Conservation (phyloP, 2,888 invertebrate species). For the Anthophora plumipes region DNA sequence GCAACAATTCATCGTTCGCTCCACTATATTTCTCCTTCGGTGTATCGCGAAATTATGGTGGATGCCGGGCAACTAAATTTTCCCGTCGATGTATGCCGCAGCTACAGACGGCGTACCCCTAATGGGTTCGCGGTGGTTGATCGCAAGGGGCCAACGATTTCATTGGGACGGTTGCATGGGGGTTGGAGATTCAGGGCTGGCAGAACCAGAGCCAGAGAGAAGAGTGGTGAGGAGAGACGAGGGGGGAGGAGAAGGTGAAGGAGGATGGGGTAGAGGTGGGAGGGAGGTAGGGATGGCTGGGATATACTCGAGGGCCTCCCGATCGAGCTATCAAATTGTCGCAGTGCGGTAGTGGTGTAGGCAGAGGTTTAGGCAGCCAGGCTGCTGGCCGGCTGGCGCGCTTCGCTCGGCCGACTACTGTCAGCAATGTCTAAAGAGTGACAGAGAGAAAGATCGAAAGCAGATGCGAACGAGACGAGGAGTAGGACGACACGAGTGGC, state of each 20-base stretch:
- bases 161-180: slow-evolving; percentile 41
- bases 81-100: slow-evolving; percentile 53
- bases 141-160: slow-evolving; percentile 67
- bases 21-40: slow-evolving; percentile 54
- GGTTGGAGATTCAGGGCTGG: slow-evolving; percentile 6
- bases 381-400: slow-evolving; percentile 18
- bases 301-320: slow-evolving; percentile 67
- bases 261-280: too few relatives aligned
- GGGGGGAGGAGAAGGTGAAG: background rate
- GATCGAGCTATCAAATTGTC: slow-evolving; percentile 82
- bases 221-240: background rate
- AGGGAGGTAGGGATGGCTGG: slow-evolving; percentile 37
- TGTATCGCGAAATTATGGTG: slow-evolving; percentile 54
- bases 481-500: slow-evolving; percentile 56
- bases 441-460: slow-evolving; percentile 61
- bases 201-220: background rate
- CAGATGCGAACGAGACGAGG: slow-evolving; percentile 38
- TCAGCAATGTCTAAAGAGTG: slow-evolving; percentile 67
- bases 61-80: slow-evolving; percentile 58
- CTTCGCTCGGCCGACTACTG: slow-evolving; percentile 69
- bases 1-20: slow-evolving; percentile 65
- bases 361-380: slow-evolving; percentile 74
- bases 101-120: slow-evolving; percentile 43
- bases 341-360: slow-evolving; percentile 82
- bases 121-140: slow-evolving; percentile 66